Conservation (phyloP, 2,113 vertebrate genomes). For the Malurus alboscapulatus region DNA sequence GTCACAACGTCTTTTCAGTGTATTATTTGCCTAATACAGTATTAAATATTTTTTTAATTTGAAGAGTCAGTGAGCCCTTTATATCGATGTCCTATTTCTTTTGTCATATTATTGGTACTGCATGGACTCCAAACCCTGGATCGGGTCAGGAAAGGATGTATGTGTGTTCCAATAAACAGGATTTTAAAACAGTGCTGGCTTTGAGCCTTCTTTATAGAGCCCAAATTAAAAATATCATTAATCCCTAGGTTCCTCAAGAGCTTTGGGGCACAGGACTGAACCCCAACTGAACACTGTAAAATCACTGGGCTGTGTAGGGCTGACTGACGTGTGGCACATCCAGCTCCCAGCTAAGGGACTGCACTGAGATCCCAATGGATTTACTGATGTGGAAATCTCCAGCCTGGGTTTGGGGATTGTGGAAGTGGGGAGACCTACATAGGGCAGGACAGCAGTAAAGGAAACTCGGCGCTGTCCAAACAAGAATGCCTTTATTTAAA, state of each 20-base stretch:
- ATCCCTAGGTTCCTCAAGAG: background rate
- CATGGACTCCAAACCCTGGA: slow-evolving; percentile 68
- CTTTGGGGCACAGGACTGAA: background rate
- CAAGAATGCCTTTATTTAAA: slow-evolving; percentile 91
- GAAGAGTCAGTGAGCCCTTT: slow-evolving; percentile 68
- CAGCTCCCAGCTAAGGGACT: background rate
- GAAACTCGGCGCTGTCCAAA: background rate
- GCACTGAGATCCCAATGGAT: background rate
- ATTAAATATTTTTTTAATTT: slow-evolving; percentile 70
- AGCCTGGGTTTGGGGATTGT: background rate
- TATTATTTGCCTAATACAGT: slow-evolving; percentile 57
- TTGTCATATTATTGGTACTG: slow-evolving; percentile 67
- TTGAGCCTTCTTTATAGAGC: slow-evolving; percentile 41
- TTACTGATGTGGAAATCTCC: background rate
- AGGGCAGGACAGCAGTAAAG: background rate
- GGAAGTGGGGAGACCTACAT: background rate
- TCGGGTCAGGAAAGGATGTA: slow-evolving; percentile 65
- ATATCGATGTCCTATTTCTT: slow-evolving; percentile 52
- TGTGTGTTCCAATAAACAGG: slow-evolving; percentile 76
- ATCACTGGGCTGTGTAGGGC: background rate
- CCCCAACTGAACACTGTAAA: background rate
- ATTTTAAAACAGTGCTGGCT: slow-evolving; percentile 67
- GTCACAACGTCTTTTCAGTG: slow-evolving; percentile 57
- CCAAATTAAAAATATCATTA: background rate
- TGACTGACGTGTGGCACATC: background rate